Evolutionary conservation across 2,797 vertebrate genomes (phyloP), one percentile per base, ranked within the genome.

Genomic region (Passerculus sandwichensis): DNA sequence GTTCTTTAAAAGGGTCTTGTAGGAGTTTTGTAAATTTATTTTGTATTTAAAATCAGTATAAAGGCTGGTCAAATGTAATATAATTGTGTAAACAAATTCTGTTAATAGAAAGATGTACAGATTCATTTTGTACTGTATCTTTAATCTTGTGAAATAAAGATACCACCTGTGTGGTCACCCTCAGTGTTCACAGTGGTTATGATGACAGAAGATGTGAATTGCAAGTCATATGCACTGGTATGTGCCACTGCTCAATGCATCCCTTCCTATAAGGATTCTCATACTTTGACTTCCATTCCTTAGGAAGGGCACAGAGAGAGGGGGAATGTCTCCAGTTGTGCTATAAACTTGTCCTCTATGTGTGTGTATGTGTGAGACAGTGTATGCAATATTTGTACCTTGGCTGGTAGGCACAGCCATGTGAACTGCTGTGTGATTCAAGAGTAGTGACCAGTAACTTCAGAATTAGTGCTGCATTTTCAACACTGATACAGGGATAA

Each of bases 41-140:
- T 98, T 98, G 96, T 98, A 98, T 98, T 98, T 98, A 97, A 97
- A 98, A 97, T 95, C 97, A 96, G 83, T 98, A 97, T 97, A 97
- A 98, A 98, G 96, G 97, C 95, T 98, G 97, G 97, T 97, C 92
- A 97, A 96, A 95, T 98, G 98, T 98, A 98, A 98, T 97, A 98
- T 98, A 98, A 97, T 96, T 98, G 96, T 98, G 97, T 98, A 98
- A 98, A 98, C 97, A 98, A 97, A 97, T 96, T 94, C 96, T 98
- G 98, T 98, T 98, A 97, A 98, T 98, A 98, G 97, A 97, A 97
- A 98, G 98, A 97, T 98, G 98, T 98, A 98, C 98, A 98, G 98
- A 98, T 97, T 97, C 91, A 91, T 98, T 98, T 98, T 98, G 97
- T 98, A 98, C 97, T 97, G 97, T 98, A 98, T 97, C 98, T 97